Evolutionary conservation across 92 coral and sea anemone species (phyloP), one percentile per base, ranked within the genome.

Genomic region (Siderastrea radians): DNA sequence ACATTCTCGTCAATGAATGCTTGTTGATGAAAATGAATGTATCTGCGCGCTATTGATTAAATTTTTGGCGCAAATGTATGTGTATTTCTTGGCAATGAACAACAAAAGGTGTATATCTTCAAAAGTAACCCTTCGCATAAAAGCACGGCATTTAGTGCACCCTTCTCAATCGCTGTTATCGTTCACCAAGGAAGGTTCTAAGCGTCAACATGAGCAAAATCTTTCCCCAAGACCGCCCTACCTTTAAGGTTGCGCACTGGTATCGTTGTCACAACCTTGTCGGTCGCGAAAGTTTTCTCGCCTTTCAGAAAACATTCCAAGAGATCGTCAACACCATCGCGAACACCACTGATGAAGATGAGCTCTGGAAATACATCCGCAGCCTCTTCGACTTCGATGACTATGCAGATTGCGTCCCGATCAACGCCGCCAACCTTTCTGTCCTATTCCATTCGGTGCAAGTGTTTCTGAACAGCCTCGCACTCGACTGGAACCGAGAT

Each of bases 361-460:
- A 86, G 70, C 65, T 84, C 2, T 90, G 90, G 93, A 68, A 72
- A 7, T 90, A 61, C 63, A 78, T 90, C 11, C 82, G 86, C 12
- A 90, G 63, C 68, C 86, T 90, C 52, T 90, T 90, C 58, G 87
- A 16, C 15, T 86, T 75, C 49, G 84, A 81, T 50, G 95, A 92
- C 64, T 84, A 89, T 57, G 91, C 91, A n/a, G 96, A 93, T 59
- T 71, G 78, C 78, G 86, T 87, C 38, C 92, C 94, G 13, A 93
- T 93, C 58, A 93, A 93, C 90, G 82, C 96, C 1, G 96, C 96
- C 3, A 93, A 93, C 66, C 62, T 90, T 58, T 90, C 91, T 57
- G 48, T 85, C 45, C 70, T 70, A 50, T 87, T 82, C 74, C 48
- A 83, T 13, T 74, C 86, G 19, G 96, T 93, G 2, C 89, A 81